A percentile compares a stretch with the other conserved stretches of the same genome.
These are phyloP conservation scores for Drosophila affinis DNA, from an alignment of 2,888 invertebrate genomes.

Conservation along the genomic window DNA sequence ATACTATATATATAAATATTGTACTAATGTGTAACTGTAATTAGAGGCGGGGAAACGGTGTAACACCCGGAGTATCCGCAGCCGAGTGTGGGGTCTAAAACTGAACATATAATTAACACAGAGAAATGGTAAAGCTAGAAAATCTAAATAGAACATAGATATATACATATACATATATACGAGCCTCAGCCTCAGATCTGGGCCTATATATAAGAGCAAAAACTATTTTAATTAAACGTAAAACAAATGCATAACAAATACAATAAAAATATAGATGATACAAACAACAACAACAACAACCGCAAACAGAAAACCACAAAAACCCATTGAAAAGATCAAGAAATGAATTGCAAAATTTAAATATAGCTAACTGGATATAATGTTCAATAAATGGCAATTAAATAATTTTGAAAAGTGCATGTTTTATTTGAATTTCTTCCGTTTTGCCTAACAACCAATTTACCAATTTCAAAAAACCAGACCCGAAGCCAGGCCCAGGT, in stretches of 20 bases:
- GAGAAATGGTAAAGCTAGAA: constrained; percentile 69
- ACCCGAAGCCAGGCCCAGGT: constrained; percentile 50
- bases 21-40: constrained; percentile 70
- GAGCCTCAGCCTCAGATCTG: constrained; percentile 53
- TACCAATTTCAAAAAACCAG: constrained; percentile 1
- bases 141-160: constrained; percentile 67
- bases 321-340: constrained; percentile 13
- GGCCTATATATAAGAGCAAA: constrained; percentile 57
- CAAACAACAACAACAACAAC: constrained; percentile 31
- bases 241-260: constrained; percentile 66
- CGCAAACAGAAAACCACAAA: constrained; percentile 16
- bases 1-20: constrained; percentile 53
- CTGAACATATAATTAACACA: constrained; percentile 60
- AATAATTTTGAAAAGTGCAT: constrained; percentile 52
- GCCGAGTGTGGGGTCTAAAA: constrained; percentile 34
- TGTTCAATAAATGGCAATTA: constrained; percentile 60
- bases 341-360: constrained; percentile 50
- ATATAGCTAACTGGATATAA: constrained; percentile 57
- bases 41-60: constrained; percentile 35
- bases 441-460: constrained; percentile 1
- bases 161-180: constrained; percentile 46
- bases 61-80: constrained; percentile 44
- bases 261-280: constrained; percentile 55
- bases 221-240: constrained; percentile 72
- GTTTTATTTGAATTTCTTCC: constrained; percentile 26